Evolutionary conservation across 2,113 vertebrate species (phyloP), one percentile per base, ranked within the genome.

Genomic region (Columba livia): DNA sequence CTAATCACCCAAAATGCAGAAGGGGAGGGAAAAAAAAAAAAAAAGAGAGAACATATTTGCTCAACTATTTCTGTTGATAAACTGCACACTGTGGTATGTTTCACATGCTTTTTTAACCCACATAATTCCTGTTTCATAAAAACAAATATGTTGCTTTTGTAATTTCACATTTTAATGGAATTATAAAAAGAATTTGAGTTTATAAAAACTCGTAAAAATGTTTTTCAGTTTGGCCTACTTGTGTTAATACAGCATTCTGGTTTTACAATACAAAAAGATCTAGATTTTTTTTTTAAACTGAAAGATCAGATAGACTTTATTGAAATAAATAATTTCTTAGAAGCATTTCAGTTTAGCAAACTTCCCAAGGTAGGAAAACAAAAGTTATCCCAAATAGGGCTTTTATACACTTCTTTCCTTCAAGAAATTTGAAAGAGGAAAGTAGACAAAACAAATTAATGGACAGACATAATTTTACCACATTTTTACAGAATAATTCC

Each of bases 21-120:
- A 8, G 15, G 0, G 0, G 10, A 26, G 8, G 8, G 25, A 36
- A 29, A 36, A 14, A 7, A 31, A 15, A 14, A 36, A 36, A 16
- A 36, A 73, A 19, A 12, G 34, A 47, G 32, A 60, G 16, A 82
- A 67, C 16, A 60, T 12, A 38, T 56, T 79, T 61, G 20, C 44
- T 89, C 32, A 73, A 61, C 8, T 0, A 0, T 21, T 64, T 50
- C 20, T 42, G 26, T 67, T 56, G 29, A 81, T 62, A 81, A 91
- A 51, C 11, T 66, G 47, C 47, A 67, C 34, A 31, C 32, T 54
- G 10, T 31, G 17, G 23, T 54, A 15, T 29, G 14, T 51, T 80
- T 79, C 48, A 67, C 11, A 38, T 16, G 32, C 15, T 86, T 77
- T 70, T 85, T 85, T 32, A 91, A 67, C 26, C 4, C 42, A 64